A percentile compares a stretch with the other conserved stretches of the same genome.
Evolutionary conservation across 2,888 invertebrate genomes (phyloP).

Genomic region (Microctonus aethiopoides): DNA sequence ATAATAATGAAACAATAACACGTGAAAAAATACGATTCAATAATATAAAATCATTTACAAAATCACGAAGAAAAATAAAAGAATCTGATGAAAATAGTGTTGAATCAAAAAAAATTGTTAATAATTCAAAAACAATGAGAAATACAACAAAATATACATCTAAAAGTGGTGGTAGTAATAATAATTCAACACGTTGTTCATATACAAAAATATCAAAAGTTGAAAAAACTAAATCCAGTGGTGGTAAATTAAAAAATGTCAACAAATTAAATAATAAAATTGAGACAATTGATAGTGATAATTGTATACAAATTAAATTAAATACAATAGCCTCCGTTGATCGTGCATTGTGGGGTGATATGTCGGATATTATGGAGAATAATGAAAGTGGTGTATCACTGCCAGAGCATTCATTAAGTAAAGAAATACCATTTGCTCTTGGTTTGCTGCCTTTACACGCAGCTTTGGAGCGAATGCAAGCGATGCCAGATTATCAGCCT

Average conservation of each 20-base stretch:
- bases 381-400: constrained; percentile 43
- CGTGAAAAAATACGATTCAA: constrained; percentile 37
- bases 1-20: constrained; percentile 34
- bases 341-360: constrained; percentile 64
- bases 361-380: constrained; percentile 59
- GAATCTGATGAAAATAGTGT: constrained; percentile 47
- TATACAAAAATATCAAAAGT: constrained; percentile 38
- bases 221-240: constrained; percentile 38
- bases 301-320: constrained; percentile 37
- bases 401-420: constrained; percentile 55
- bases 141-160: constrained; percentile 46
- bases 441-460: constrained; percentile 64
- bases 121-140: constrained; percentile 46
- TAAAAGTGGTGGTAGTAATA: constrained; percentile 34
- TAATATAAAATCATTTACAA: constrained; percentile 28
- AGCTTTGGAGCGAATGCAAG: constrained; percentile 65
- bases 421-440: constrained; percentile 66
- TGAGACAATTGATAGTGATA: constrained; percentile 32
- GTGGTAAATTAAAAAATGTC: constrained; percentile 38
- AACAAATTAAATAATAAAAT: constrained; percentile 35
- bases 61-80: constrained; percentile 45
- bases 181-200: constrained; percentile 31
- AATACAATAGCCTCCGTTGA: constrained; percentile 57
- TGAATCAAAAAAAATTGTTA: constrained; percentile 40
- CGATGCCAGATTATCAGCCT: constrained; percentile 66